phyloP scores from a whole-genome alignment of 2,888 invertebrate genomes.

The Hetaerina titia region DNA sequence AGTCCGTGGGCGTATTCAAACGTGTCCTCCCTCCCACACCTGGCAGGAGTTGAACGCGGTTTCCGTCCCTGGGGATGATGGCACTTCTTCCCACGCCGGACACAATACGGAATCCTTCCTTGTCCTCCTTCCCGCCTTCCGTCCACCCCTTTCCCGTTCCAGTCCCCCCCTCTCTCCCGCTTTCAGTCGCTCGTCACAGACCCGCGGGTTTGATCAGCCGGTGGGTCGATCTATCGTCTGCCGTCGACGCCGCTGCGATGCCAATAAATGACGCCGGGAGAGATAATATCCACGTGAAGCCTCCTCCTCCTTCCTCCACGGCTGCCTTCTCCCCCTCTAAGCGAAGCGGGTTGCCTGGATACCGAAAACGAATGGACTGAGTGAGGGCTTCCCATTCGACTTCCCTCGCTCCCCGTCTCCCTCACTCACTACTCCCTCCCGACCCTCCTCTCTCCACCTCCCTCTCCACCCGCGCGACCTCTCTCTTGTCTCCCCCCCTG shows the following conservation, averaged over 20 bases:
- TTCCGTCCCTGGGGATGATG: too few species aligned
- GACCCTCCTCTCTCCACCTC: neutral
- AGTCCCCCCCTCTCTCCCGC: neutral
- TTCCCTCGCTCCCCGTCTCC: neutral
- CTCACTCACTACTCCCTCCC: neutral
- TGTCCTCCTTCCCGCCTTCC: neutral
- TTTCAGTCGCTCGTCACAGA: neutral
- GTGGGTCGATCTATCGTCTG: neutral
- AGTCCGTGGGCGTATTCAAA: neutral
- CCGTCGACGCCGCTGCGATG: neutral
- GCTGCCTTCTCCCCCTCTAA: conserved; percentile 27
- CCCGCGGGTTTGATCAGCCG: neutral
- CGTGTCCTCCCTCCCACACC: neutral
- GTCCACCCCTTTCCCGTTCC: neutral
- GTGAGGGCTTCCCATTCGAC: conserved; percentile 37
- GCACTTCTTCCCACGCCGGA: too few species aligned
- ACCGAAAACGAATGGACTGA: conserved; percentile 66
- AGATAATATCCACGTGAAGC: neutral
- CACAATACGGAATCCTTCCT: too few species aligned
- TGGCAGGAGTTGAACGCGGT: too few species aligned
- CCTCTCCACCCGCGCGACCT: neutral
- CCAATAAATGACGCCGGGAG: neutral
- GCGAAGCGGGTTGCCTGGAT: conserved; percentile 65
- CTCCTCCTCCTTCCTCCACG: neutral
- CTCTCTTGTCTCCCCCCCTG: neutral